A percentile compares a stretch with the other conserved stretches of the same genome.
Conservation (phyloP, 1,140 invertebrate genomes). For the Drosophila suzukii region DNA sequence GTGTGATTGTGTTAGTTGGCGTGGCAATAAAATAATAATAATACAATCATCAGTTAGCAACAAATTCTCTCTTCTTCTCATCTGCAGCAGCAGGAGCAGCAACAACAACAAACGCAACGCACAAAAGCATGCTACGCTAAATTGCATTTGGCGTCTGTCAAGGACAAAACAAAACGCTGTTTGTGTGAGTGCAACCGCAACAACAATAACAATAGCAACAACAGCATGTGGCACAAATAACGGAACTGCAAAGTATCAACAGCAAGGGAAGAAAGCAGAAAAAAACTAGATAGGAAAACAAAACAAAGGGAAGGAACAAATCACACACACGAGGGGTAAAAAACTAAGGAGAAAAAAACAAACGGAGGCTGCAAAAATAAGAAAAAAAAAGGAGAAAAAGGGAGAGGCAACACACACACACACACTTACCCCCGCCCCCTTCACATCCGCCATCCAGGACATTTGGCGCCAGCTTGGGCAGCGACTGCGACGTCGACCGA, state of each 20-base stretch:
- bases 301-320: slow-evolving; percentile 58
- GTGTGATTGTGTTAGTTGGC: slow-evolving; percentile 6
- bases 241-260: slow-evolving; percentile 29
- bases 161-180: slow-evolving; percentile 69
- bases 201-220: slow-evolving; percentile 40
- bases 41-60: slow-evolving; percentile 12
- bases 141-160: slow-evolving; percentile 64
- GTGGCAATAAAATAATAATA: slow-evolving; percentile 29
- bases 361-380: slow-evolving; percentile 48
- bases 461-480: slow-evolving; percentile 68
- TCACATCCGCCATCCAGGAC: slow-evolving; percentile 22
- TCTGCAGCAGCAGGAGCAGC: slow-evolving; percentile 27
- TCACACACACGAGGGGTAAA: slow-evolving; percentile 44
- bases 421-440: neutral
- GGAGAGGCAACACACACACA: slow-evolving; percentile 11
- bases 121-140: slow-evolving; percentile 62
- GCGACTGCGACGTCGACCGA: slow-evolving; percentile 31
- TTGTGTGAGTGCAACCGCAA: slow-evolving; percentile 34
- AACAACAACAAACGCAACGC: slow-evolving; percentile 25
- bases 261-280: slow-evolving; percentile 16
- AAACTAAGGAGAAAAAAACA: slow-evolving; percentile 5
- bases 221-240: slow-evolving; percentile 61
- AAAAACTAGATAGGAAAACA: slow-evolving; percentile 46
- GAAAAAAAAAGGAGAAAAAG: slow-evolving; percentile 13
- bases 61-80: slow-evolving; percentile 19